Conservation (phyloP, 1,140 invertebrate species). For the Drosophila nasuta region DNA sequence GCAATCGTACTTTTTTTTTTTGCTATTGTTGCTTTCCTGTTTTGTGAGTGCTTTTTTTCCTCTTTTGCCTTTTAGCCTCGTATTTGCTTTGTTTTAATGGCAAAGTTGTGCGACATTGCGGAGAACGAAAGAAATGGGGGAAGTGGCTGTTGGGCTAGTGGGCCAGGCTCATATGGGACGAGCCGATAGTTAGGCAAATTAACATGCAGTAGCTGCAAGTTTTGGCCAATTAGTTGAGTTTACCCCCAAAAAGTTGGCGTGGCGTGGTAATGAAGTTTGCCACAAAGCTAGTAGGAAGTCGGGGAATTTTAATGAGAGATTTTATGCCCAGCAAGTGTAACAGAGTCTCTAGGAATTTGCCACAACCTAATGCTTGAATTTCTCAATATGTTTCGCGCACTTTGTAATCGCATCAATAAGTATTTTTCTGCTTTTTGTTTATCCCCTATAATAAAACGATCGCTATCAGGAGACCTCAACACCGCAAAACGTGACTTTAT, state of each 20-base stretch:
- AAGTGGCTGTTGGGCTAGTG: slow-evolving; percentile 18
- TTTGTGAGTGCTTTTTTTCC: slow-evolving; percentile 38
- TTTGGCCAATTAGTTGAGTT: slow-evolving; percentile 78
- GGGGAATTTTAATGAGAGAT: slow-evolving; percentile 47
- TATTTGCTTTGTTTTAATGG: slow-evolving; percentile 70
- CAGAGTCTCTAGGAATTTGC: not conserved
- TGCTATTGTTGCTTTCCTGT: slow-evolving; percentile 49
- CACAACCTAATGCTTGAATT: slow-evolving; percentile 26
- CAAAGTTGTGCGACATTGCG: slow-evolving; percentile 31
- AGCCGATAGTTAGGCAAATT: slow-evolving; percentile 65
- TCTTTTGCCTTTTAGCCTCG: slow-evolving; percentile 37
- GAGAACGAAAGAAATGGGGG: not conserved
- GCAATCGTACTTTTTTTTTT: slow-evolving; percentile 59
- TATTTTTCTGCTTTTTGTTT: not conserved
- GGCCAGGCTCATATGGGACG: slow-evolving; percentile 42
- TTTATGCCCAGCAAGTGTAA: slow-evolving; percentile 33
- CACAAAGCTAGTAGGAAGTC: slow-evolving; percentile 13
- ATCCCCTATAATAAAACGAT: slow-evolving; percentile 29
- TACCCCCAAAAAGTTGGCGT: slow-evolving; percentile 45
- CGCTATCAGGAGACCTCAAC: slow-evolving; percentile 48
- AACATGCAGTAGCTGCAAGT: slow-evolving; percentile 77
- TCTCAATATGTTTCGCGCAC: slow-evolving; percentile 2
- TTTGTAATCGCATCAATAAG: slow-evolving; percentile 21
- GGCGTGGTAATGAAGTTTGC: slow-evolving; percentile 39
- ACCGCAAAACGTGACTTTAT: slow-evolving; percentile 69